Evolutionary conservation across 2,888 invertebrate species (phyloP).

Genomic region (Hemistola chrysoprasaria): DNA sequence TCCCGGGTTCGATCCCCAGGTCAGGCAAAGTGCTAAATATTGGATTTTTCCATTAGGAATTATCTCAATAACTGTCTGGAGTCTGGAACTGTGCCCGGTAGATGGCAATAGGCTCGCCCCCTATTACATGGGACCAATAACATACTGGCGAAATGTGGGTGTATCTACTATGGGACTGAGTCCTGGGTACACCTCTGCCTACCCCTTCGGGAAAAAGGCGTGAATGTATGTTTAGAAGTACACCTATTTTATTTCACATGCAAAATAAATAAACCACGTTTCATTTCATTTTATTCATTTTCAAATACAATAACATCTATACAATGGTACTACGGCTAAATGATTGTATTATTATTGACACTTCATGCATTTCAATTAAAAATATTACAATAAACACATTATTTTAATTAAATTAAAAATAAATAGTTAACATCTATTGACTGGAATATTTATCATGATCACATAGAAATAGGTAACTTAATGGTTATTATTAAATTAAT

Average conservation of each 20-base stretch:
- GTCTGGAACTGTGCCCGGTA: no score
- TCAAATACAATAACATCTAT: conserved; percentile 83
- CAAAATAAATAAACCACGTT: conserved; percentile 43
- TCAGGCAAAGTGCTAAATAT: no score
- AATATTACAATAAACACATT: conserved; percentile 33
- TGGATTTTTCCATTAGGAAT: no score
- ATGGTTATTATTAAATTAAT: conserved; percentile 10
- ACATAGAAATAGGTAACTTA: conserved; percentile 38
- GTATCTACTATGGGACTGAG: no score
- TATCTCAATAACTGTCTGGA: no score
- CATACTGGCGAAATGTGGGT: no score
- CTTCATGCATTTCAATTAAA: conserved; percentile 61
- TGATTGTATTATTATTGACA: conserved; percentile 71
- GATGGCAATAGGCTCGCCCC: no score
- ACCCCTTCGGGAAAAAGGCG: no score
- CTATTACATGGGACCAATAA: no score
- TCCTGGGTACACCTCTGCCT: no score
- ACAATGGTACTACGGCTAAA: conserved; percentile 79
- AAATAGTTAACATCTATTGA: conserved; percentile 33
- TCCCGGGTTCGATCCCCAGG: no score
- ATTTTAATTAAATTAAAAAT: conserved; percentile 37
- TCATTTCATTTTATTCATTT: conserved; percentile 73
- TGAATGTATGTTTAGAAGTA: no score
- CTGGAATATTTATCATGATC: conserved; percentile 38
- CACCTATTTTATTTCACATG: conserved; percentile 1